These are phyloP conservation scores for Eubucco bourcierii DNA, from an alignment of 2,113 vertebrate species.

Conservation along the genomic window DNA sequence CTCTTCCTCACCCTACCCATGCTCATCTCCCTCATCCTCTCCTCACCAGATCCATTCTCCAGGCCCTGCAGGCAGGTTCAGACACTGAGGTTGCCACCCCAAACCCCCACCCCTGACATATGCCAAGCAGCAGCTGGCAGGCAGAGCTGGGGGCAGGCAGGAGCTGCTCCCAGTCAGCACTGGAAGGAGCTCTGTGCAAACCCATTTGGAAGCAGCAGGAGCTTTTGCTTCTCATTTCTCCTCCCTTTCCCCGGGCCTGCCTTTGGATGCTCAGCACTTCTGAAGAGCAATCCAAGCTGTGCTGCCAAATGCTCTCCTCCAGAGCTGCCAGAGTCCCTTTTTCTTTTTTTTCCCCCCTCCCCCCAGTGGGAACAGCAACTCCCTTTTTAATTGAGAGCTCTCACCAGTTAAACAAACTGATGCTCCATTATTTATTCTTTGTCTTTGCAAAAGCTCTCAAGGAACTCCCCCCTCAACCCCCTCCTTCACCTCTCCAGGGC, in stretches of 20 bases:
- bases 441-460: neutral
- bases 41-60: no score
- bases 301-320: neutral
- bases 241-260: neutral
- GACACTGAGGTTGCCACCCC: neutral
- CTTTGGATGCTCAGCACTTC: conserved; percentile 22
- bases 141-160: neutral
- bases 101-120: neutral
- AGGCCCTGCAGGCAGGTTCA: neutral
- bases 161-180: conserved; percentile 7
- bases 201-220: neutral
- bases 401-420: neutral
- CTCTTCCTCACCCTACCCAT: no score
- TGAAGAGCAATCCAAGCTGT: neutral
- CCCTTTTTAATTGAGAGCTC: neutral
- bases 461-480: neutral
- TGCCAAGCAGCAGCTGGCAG: neutral
- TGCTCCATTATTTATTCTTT: neutral
- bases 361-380: neutral
- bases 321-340: neutral
- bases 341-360: no score
- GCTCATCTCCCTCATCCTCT: no score
- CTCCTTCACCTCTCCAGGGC: no score
- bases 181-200: neutral
- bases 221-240: neutral